phyloP scores from a whole-genome alignment of 2,888 invertebrate genomes.

The Eledone cirrhosa region DNA sequence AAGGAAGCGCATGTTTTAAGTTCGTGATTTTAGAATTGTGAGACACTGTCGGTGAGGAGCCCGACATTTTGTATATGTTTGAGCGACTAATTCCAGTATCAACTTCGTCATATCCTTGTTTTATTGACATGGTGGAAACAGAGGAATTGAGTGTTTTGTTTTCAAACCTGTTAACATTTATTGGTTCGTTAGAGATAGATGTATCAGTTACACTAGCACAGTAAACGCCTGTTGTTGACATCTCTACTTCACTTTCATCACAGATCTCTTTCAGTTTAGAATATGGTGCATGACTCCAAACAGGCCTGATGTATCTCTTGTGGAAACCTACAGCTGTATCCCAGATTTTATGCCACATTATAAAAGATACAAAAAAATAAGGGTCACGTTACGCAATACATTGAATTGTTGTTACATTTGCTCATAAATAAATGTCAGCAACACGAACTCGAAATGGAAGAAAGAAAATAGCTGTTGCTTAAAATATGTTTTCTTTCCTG shows the following conservation, averaged over 20 bases:
- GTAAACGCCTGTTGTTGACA: slow-evolving; percentile 7
- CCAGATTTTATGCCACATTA: slow-evolving; percentile 24
- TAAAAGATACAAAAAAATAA: neutral
- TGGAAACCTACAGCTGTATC: slow-evolving; percentile 9
- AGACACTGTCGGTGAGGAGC: neutral
- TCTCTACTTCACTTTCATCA: slow-evolving; percentile 9
- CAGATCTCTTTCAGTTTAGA: neutral
- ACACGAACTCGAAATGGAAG: no score
- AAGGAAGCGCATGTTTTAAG: slow-evolving; percentile 5
- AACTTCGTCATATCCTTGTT: neutral
- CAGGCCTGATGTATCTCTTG: slow-evolving; percentile 10
- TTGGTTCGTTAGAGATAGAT: neutral
- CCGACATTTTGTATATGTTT: neutral
- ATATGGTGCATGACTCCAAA: slow-evolving; percentile 1
- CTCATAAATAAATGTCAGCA: no score
- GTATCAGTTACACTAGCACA: neutral
- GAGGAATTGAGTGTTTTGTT: neutral
- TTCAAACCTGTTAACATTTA: neutral
- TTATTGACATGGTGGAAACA: neutral
- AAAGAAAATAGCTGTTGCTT: no score
- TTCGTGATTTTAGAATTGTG: neutral
- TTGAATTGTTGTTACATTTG: no score
- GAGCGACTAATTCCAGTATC: neutral
- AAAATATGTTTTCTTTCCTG: no score
- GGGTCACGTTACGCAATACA: neutral